Evolutionary conservation across 2,888 invertebrate species (phyloP), one percentile per base, ranked within the genome.

Genomic region (Rugalucina vietnamica): DNA sequence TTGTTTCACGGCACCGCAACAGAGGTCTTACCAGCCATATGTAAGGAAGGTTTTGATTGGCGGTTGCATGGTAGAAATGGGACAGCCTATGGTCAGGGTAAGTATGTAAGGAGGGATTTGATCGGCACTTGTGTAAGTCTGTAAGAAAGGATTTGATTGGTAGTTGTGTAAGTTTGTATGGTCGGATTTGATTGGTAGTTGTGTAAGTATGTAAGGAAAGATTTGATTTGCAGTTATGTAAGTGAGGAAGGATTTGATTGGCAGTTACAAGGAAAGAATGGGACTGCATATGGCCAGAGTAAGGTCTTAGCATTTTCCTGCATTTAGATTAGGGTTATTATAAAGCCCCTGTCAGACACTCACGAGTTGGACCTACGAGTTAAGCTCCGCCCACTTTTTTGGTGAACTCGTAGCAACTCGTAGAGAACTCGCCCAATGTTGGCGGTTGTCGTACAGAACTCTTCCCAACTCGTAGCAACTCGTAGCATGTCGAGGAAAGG

Each of bases 11-110:
- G 90, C 8, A 90, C 90, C 27, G 24, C 73, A 2, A 57, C 14
- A 4, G 50, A 74, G 24, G 86, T 81, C 1, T 81, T 90, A 4
- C 86, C 88, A 18, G 81, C 79, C 18, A 92, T 92, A 29, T 92
- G 91, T 82, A 81, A 82, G 37, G 88, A 90, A 37, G 91, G 91
- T 0, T 89, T 92, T 79, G 92, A 92, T 84, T 92, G 92, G 91
- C 80, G 92, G 54, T 60, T 92, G 73, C 91, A 89, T 89, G 92
- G 91, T 3, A 87, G 83, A 74, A 87, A 92, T 83, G 92, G 91
- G 10, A 87, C 88, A 24, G 79, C 85, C 10, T 91, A 80, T 84
- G 92, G 92, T 60, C 86, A 91, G 82, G 91, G 91, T 90, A 78
- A 70, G 60, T 54, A n/a, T n/a, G n/a, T n/a, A n/a, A n/a, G n/a